Evolutionary conservation across 2,113 vertebrate species (phyloP).

Genomic region (Salvelinus alpinus): DNA sequence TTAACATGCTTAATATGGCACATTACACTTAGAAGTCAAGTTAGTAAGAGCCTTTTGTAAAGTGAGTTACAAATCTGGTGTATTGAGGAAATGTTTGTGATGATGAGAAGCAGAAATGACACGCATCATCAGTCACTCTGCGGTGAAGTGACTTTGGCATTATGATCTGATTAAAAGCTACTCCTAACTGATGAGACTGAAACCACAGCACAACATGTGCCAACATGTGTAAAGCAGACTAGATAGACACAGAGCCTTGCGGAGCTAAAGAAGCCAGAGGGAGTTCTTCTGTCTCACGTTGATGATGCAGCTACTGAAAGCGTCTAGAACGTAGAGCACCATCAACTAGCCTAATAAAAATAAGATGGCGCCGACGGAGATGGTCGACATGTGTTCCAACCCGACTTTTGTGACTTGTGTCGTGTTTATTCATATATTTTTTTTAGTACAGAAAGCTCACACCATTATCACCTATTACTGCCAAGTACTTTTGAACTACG

Average conservation of each 20-base stretch:
- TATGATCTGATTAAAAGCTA: constrained; percentile 53
- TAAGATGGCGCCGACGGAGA: too few species aligned
- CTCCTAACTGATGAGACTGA: constrained; percentile 56
- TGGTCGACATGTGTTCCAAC: too few species aligned
- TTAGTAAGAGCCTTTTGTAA: neutral
- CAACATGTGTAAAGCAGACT: constrained; percentile 48
- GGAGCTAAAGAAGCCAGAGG: neutral
- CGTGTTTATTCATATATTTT: too few species aligned
- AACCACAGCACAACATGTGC: constrained; percentile 50
- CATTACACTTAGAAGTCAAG: neutral
- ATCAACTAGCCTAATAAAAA: too few species aligned
- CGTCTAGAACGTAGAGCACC: too few species aligned
- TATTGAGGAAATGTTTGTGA: constrained; percentile 4
- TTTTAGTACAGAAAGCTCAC: too few species aligned
- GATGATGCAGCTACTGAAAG: neutral
- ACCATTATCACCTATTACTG: too few species aligned
- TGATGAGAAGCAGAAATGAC: constrained; percentile 33
- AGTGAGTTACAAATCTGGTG: neutral
- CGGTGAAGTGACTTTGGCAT: constrained; percentile 8
- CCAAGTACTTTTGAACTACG: too few species aligned
- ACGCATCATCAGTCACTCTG: constrained; percentile 39
- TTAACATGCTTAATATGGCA: neutral
- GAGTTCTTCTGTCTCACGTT: neutral
- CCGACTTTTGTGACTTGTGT: too few species aligned
- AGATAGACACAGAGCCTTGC: neutral